phyloP scores from a whole-genome alignment of 2,797 vertebrate species.

The Tapirus indicus region DNA sequence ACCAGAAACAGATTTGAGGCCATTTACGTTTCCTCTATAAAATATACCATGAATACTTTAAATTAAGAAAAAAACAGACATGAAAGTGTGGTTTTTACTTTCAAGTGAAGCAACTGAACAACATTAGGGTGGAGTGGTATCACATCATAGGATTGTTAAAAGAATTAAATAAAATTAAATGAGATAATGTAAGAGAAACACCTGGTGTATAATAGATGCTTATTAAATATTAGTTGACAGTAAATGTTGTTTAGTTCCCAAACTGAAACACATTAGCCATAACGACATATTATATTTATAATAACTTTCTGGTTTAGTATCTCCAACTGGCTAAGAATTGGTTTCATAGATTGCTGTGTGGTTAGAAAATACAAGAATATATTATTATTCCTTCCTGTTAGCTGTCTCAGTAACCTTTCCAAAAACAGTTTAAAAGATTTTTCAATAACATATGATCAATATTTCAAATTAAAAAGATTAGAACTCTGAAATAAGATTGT shows the following conservation, averaged over 20 bases:
- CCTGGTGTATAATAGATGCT: not conserved
- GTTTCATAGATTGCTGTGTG: not conserved
- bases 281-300: not conserved
- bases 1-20: not conserved
- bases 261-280: not conserved
- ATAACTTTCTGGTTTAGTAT: not conserved
- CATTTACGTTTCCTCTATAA: not conserved
- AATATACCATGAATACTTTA: not conserved
- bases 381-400: not conserved
- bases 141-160: not conserved
- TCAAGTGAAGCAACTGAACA: not conserved
- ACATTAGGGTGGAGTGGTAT: not conserved
- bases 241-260: not conserved
- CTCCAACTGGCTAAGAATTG: not conserved
- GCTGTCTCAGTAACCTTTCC: not conserved
- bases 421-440: slow-evolving; percentile 15
- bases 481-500: not conserved
- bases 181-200: not conserved
- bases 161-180: not conserved
- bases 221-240: not conserved
- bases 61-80: not conserved
- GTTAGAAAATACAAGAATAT: not conserved
- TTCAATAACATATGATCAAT: not conserved
- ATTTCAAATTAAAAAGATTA: slow-evolving; percentile 27
- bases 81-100: not conserved